phyloP scores from a whole-genome alignment of 64 coral and sea anemone species.

The Cladopsammia gracilis region DNA sequence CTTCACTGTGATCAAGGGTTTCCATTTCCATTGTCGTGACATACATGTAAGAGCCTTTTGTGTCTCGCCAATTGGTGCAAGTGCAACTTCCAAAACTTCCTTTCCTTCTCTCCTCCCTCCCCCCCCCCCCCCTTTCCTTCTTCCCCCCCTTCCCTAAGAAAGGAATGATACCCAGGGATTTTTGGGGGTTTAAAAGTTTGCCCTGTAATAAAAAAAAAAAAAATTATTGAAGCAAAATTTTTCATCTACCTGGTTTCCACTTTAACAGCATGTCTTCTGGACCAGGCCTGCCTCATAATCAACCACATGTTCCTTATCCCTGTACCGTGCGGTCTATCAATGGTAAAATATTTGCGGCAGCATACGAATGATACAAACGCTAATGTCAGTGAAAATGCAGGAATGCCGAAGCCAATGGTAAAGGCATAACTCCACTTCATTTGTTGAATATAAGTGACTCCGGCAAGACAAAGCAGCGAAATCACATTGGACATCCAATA shows the following conservation, averaged over 20 bases:
- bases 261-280: slow-evolving; percentile 69
- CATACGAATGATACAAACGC: slow-evolving; percentile 71
- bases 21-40: no score
- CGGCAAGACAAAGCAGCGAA: slow-evolving; percentile 72
- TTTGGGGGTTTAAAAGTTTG: no score
- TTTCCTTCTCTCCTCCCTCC: no score
- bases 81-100: no score
- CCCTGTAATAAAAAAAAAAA: no score
- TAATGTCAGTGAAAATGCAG: slow-evolving; percentile 69
- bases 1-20: no score
- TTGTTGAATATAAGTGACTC: slow-evolving; percentile 88
- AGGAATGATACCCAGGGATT: no score
- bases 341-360: slow-evolving; percentile 75
- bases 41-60: no score
- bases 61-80: no score
- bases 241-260: slow-evolving; percentile 77
- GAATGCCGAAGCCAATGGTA: slow-evolving; percentile 81
- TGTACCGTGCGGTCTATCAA: slow-evolving; percentile 70
- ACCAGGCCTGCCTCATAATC: slow-evolving; percentile 90
- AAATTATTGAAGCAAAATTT: not conserved
- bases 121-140: no score
- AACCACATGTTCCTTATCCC: slow-evolving; percentile 86
- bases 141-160: no score
- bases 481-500: slow-evolving; percentile 93
- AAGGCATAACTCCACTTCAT: slow-evolving; percentile 83